Evolutionary conservation across 2,113 vertebrate genomes (phyloP).

Genomic region (Erythrolamprus reginae): DNA sequence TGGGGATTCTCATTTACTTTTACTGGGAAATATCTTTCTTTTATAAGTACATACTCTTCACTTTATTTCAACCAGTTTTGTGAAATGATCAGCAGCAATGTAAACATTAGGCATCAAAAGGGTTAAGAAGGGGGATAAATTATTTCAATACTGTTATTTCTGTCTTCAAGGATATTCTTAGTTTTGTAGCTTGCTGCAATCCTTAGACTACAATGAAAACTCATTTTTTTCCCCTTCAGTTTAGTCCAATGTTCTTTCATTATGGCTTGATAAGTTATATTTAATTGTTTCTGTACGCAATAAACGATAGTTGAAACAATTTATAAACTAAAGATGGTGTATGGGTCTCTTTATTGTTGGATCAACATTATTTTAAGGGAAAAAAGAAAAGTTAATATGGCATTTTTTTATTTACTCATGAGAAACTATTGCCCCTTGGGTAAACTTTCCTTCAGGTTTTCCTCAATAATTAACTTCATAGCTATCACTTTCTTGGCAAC

Average conservation of each 20-base stretch:
- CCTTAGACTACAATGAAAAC: constrained; percentile 13
- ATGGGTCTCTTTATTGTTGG: constrained; percentile 1
- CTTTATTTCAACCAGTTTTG: background rate
- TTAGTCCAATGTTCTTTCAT: constrained; percentile 1
- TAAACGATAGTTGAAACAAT: background rate
- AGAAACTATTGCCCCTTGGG: background rate
- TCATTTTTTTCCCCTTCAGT: constrained; percentile 8
- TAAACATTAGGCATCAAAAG: constrained; percentile 4
- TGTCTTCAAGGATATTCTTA: background rate
- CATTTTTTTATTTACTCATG: background rate
- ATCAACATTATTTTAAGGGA: background rate
- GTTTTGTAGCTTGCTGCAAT: constrained; percentile 16
- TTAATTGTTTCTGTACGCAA: constrained; percentile 14
- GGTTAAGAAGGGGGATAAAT: constrained; percentile 20
- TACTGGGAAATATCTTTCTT: background rate
- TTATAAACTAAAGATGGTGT: background rate
- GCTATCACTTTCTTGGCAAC: background rate
- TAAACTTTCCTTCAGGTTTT: background rate
- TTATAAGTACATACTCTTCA: background rate
- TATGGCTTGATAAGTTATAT: background rate
- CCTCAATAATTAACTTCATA: background rate
- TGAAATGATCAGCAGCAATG: background rate
- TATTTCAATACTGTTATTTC: constrained; percentile 1
- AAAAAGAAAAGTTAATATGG: background rate
- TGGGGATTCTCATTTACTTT: background rate